Evolutionary conservation across 2,113 vertebrate genomes (phyloP), one percentile per base, ranked within the genome.

Genomic region (Platysteira castanea): DNA sequence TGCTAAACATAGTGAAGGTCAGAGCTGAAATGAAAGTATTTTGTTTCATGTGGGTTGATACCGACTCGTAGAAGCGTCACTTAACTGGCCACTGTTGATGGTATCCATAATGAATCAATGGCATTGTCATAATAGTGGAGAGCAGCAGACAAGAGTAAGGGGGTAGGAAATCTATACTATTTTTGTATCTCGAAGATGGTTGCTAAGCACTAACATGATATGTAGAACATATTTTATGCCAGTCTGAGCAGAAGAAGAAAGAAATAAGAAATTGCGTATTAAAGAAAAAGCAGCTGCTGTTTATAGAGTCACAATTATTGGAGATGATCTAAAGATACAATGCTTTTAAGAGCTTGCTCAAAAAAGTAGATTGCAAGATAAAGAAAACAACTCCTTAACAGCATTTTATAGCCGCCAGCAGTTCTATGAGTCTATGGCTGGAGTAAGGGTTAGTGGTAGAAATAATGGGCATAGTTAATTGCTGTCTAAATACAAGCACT

Each of bases 131-230:
- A 59, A 67, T 15, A 83, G 22, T 50, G 30, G 19, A 8, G 18
- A 91, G 30, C 4, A 28, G 42, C 33, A 79, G 46, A 10, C 54
- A 70, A 68, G 42, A 73, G 28, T 39, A 37, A 67, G 20, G 13
- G 2, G 18, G 8, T 69, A 85, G 37, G 28, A 91, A 89, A 87
- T 52, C 9, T 24, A 13, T 75, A 73, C 18, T 64, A 65, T 83
- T 92, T 74, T 79, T 73, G 65, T 33, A 30, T 70, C 67, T 71
- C 67, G 65, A 87, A 73, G 8, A 35, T 74, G 63, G 91, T 97
- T 95, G 90, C 94, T 95, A 94, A 87, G 74, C 74, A 63, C 50
- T 89, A 52, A 9, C 46, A n/a, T 56, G 74, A 61, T 81, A 56
- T 2, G 4, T 28, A 65, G 33, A 68, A 73, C 35, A 28, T 16